Conservation (phyloP, 2,113 vertebrate species). For the Cnemophilus loriae region DNA sequence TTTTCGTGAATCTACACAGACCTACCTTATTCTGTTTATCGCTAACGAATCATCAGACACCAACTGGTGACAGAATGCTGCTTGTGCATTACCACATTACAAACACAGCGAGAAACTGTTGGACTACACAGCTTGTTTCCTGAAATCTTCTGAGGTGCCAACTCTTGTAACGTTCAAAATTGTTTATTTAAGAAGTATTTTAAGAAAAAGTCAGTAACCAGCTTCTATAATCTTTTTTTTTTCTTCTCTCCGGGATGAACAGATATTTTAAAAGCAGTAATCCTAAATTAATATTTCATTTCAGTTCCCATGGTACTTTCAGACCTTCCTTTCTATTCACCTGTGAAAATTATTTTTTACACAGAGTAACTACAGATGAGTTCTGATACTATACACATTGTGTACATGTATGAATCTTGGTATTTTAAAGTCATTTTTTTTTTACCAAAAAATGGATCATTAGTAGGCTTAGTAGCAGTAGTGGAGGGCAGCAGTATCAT, state of each 20-base stretch:
- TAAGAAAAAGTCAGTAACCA: neutral
- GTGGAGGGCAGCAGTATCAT: neutral
- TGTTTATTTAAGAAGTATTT: neutral
- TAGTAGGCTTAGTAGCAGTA: neutral
- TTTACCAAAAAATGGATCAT: neutral
- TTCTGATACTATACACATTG: neutral
- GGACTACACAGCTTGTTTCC: neutral
- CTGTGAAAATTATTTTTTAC: neutral
- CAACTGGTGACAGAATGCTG: neutral
- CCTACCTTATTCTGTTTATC: neutral
- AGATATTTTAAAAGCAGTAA: neutral
- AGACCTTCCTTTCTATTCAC: neutral
- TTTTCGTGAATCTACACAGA: accelerated
- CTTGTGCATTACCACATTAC: too few species aligned
- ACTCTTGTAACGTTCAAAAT: neutral
- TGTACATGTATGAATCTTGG: accelerated
- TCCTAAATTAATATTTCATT: neutral
- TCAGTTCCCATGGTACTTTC: neutral
- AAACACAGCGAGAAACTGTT: neutral
- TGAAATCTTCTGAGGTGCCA: neutral
- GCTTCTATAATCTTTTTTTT: neutral
- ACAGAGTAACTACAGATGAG: neutral
- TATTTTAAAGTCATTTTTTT: neutral
- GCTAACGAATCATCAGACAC: neutral
- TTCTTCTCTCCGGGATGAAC: neutral